Evolutionary conservation across 2,888 invertebrate genomes (phyloP).

Genomic region (Melanostoma mellinum): DNA sequence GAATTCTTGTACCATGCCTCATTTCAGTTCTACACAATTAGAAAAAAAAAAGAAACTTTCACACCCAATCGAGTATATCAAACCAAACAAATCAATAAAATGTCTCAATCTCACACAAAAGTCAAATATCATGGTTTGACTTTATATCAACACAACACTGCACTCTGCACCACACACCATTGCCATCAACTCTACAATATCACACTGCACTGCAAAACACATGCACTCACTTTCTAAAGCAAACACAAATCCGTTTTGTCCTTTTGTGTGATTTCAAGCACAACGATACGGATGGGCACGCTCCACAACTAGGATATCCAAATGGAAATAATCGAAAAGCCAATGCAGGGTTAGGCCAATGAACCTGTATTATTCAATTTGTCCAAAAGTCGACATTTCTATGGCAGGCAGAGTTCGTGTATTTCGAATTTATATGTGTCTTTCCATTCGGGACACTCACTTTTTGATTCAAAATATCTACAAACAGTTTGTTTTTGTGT

Average conservation of each 20-base stretch:
- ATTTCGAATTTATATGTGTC: slow-evolving; percentile 15
- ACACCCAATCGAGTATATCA: slow-evolving; percentile 1
- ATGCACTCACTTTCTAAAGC: slow-evolving; percentile 28
- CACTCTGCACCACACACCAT: background rate
- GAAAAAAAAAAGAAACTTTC: background rate
- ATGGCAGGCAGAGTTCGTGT: slow-evolving; percentile 22
- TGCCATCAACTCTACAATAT: background rate
- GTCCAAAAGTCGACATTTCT: slow-evolving; percentile 61
- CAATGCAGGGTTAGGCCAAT: slow-evolving; percentile 69
- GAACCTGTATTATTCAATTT: slow-evolving; percentile 70
- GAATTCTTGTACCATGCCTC: no score
- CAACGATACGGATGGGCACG: slow-evolving; percentile 61
- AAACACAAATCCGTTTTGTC: slow-evolving; percentile 61
- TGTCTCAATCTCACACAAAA: slow-evolving; percentile 44
- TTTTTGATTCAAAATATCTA: slow-evolving; percentile 30
- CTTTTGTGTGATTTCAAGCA: slow-evolving; percentile 67
- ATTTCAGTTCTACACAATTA: no score
- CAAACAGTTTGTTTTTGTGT: slow-evolving; percentile 48
- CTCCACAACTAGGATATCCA: slow-evolving; percentile 45
- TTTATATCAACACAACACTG: slow-evolving; percentile 49
- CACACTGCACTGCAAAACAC: slow-evolving; percentile 21
- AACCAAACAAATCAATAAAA: slow-evolving; percentile 50
- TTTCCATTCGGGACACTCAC: slow-evolving; percentile 18
- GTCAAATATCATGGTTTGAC: slow-evolving; percentile 57
- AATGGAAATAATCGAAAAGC: slow-evolving; percentile 69